These are phyloP conservation scores for Stegostoma tigrinum DNA, from an alignment of 2,113 vertebrate genomes.

Conservation along the genomic window DNA sequence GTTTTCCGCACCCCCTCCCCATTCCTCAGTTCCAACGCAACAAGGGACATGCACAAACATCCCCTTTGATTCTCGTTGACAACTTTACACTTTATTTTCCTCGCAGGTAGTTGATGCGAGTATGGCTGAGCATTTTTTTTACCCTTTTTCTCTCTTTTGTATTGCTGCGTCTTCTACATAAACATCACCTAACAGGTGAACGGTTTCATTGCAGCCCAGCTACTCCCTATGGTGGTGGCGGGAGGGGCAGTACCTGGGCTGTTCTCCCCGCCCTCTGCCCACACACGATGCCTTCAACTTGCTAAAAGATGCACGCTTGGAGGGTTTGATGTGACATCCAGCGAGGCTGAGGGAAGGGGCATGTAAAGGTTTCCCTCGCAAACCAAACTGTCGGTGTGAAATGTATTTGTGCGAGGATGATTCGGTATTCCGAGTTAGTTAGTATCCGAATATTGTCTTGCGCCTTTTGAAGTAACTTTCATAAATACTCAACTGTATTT, in stretches of 20 bases:
- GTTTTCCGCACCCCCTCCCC: not conserved
- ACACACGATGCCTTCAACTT: not conserved
- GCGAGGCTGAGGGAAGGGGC: not conserved
- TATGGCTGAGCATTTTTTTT: constrained; percentile 44
- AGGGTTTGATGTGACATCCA: not conserved
- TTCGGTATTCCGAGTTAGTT: not conserved
- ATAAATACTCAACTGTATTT: not conserved
- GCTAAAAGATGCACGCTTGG: not conserved
- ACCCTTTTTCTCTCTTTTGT: not conserved
- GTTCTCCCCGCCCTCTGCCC: not conserved
- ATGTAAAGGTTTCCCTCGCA: not conserved
- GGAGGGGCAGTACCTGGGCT: not conserved
- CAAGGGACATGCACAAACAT: not conserved
- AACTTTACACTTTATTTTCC: not conserved
- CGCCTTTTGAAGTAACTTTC: not conserved
- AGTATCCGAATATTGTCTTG: not conserved
- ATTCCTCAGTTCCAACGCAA: not conserved
- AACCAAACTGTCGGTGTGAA: not conserved
- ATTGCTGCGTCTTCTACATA: not conserved
- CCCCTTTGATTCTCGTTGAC: fast-evolving
- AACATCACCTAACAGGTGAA: not conserved
- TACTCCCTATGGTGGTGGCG: not conserved
- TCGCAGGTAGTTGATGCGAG: not conserved
- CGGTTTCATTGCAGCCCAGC: not conserved
- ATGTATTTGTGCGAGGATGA: not conserved